A percentile compares a stretch with the other conserved stretches of the same genome.
phyloP scores from a whole-genome alignment of 1,140 invertebrate species.

The Listronotus bonariensis region DNA sequence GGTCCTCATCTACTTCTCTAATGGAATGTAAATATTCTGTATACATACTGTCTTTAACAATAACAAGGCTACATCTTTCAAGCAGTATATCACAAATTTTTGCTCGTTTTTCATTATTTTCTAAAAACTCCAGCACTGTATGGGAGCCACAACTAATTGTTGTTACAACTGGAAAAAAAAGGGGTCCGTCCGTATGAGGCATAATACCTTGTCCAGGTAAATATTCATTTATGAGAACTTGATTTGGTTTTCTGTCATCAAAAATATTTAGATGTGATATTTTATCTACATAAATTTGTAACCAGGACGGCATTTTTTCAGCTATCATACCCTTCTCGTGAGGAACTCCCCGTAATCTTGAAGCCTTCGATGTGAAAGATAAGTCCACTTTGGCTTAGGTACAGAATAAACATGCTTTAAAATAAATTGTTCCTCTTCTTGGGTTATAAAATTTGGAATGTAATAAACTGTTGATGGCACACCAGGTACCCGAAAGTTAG shows the following conservation, averaged over 20 bases:
- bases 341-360: conserved; percentile 96
- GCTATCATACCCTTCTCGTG: conserved; percentile 93
- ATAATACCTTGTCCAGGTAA: conserved; percentile 90
- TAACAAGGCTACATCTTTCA: conserved; percentile 84
- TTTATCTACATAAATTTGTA: conserved; percentile 74
- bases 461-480: conserved; percentile 76
- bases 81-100: conserved; percentile 73
- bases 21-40: conserved; percentile 89
- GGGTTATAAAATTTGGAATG: conserved; percentile 88
- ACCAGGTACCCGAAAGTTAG: conserved; percentile 21
- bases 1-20: conserved; percentile 72
- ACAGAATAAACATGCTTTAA: conserved; percentile 73
- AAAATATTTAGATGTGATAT: conserved; percentile 76
- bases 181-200: conserved; percentile 92
- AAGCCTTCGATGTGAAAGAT: conserved; percentile 84
- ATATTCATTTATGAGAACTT: conserved; percentile 97
- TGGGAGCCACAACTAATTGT: conserved; percentile 92
- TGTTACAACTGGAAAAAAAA: conserved; percentile 91
- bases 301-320: conserved; percentile 87
- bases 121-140: conserved; percentile 84
- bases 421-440: conserved; percentile 78
- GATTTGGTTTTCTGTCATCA: conserved; percentile 81
- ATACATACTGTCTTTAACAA: conserved; percentile 86
- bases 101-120: conserved; percentile 55
- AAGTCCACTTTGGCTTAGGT: conserved; percentile 96